These are phyloP conservation scores for Tetramorium parvispinum DNA, from an alignment of 1,140 invertebrate genomes.

Conservation along the genomic window DNA sequence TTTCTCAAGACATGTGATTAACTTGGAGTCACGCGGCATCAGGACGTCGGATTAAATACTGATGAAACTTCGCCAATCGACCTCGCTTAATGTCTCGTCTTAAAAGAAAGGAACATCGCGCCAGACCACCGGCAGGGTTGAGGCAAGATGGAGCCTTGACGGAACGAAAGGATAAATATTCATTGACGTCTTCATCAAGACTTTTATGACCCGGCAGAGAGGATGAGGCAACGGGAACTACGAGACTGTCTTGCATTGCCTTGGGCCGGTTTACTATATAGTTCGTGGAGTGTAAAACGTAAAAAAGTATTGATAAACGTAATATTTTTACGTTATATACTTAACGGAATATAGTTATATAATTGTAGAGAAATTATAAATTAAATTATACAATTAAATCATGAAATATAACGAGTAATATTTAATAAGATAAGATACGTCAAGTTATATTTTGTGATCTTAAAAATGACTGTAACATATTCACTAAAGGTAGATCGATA, in stretches of 20 bases:
- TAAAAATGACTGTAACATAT: conserved; percentile 17
- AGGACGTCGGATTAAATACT: conserved; percentile 58
- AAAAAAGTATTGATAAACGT: conserved; percentile 2
- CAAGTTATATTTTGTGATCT: conserved; percentile 23
- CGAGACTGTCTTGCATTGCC: conserved; percentile 20
- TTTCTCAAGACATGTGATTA: conserved; percentile 34
- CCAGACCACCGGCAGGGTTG: conserved; percentile 54
- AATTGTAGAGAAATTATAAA: not conserved
- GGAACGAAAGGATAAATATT: conserved; percentile 82
- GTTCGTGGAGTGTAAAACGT: not conserved
- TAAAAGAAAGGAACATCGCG: conserved; percentile 74
- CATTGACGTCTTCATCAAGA: conserved; percentile 84
- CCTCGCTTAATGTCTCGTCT: conserved; percentile 73
- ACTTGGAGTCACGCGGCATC: conserved; percentile 24
- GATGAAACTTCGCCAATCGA: conserved; percentile 67
- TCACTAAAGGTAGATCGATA: conserved; percentile 9
- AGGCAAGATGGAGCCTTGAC: conserved; percentile 72
- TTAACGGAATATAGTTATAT: not conserved
- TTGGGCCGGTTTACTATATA: not conserved
- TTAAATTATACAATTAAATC: not conserved
- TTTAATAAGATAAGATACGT: not conserved
- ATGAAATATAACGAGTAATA: not conserved
- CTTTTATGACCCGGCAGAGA: conserved; percentile 78
- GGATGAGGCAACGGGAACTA: conserved; percentile 46
- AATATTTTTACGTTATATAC: not conserved